Evolutionary conservation across 2,888 invertebrate genomes (phyloP).

Genomic region (Meta bourneti): DNA sequence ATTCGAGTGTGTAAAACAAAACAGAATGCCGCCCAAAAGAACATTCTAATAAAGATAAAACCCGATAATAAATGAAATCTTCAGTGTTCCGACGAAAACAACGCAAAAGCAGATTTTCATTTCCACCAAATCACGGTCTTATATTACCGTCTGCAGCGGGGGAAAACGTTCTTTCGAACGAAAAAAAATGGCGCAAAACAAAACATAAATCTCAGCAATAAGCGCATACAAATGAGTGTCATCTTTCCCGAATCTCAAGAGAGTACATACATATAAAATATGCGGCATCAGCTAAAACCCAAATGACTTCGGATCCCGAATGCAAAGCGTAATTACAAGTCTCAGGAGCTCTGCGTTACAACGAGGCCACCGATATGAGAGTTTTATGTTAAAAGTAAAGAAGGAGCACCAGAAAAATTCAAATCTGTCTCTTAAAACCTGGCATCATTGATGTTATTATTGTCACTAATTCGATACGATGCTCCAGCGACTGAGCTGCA

Average conservation of each 20-base stretch:
- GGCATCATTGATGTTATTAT: constrained; percentile 49
- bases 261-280: constrained; percentile 27
- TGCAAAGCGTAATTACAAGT: constrained; percentile 43
- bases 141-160: constrained; percentile 36
- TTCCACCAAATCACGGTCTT: constrained; percentile 46
- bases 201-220: constrained; percentile 43
- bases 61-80: constrained; percentile 27
- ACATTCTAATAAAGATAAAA: constrained; percentile 14
- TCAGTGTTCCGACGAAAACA: not conserved
- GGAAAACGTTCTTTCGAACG: constrained; percentile 19
- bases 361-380: constrained; percentile 10
- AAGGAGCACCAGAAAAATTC: constrained; percentile 1
- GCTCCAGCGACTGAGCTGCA: not conserved
- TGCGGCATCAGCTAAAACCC: constrained; percentile 18
- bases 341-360: not conserved
- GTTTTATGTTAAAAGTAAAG: constrained; percentile 36
- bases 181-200: not conserved
- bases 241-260: not conserved
- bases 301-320: constrained; percentile 33
- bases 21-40: not conserved
- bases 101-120: constrained; percentile 19
- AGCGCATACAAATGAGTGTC: constrained; percentile 37
- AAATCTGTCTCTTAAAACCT: constrained; percentile 33
- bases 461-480: constrained; percentile 43
- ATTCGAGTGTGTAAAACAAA: not conserved